These are phyloP conservation scores for Oophaga pumilio DNA, from an alignment of 2,113 vertebrate genomes.

Conservation along the genomic window DNA sequence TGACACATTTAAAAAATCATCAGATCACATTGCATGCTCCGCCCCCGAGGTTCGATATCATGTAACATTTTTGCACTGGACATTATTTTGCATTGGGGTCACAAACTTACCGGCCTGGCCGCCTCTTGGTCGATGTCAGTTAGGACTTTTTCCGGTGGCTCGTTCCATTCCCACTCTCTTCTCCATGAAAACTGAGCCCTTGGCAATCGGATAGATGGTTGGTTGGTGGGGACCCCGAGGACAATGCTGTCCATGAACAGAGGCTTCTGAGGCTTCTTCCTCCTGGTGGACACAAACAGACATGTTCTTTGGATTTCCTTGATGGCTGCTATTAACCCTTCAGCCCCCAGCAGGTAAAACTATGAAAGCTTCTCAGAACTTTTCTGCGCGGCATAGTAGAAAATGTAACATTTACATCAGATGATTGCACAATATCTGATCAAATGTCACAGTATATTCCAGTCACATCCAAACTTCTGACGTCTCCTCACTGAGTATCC, in stretches of 20 bases:
- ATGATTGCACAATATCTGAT: not conserved
- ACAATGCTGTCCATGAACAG: constrained; percentile 8
- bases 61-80: not conserved
- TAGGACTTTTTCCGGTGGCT: not conserved
- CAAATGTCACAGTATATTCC: not conserved
- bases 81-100: not conserved
- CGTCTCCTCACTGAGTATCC: not conserved
- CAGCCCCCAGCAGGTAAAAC: not conserved
- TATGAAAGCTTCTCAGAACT: not conserved
- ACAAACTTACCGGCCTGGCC: not conserved
- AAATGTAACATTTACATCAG: not conserved
- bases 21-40: not conserved
- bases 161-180: constrained; percentile 34
- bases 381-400: not conserved
- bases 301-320: not conserved
- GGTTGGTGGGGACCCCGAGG: not conserved
- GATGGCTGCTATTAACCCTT: not conserved
- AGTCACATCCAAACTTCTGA: not conserved
- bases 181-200: constrained; percentile 45
- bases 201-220: not conserved
- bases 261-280: not conserved
- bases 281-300: not conserved
- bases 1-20: not conserved
- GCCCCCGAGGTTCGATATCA: not conserved
- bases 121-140: not conserved